Evolutionary conservation across 2,797 vertebrate species (phyloP).

Genomic region (Trachurus trachurus): DNA sequence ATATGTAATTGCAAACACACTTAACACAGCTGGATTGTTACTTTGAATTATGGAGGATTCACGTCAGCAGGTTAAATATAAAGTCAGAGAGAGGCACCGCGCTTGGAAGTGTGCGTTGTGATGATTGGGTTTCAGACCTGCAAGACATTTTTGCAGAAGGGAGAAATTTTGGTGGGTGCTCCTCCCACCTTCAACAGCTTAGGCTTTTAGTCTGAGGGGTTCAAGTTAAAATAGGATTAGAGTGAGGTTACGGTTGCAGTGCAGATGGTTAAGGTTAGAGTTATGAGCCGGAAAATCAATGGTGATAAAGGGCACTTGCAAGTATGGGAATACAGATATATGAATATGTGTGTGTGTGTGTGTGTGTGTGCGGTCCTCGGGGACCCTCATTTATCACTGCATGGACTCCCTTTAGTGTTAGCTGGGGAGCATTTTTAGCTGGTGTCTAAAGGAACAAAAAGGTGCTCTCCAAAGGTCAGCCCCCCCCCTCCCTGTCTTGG

Average conservation of each 20-base stretch:
- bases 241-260: background rate
- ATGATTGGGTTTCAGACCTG: background rate
- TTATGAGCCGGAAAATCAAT: constrained; percentile 26
- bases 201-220: constrained; percentile 5
- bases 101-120: constrained; percentile 1
- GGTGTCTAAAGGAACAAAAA: constrained; percentile 58
- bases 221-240: constrained; percentile 22
- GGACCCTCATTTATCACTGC: constrained; percentile 61
- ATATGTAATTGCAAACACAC: constrained; percentile 81
- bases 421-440: constrained; percentile 48
- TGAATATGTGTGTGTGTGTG: background rate
- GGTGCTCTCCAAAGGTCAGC: constrained; percentile 41
- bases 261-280: constrained; percentile 21
- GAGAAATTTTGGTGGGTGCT: background rate
- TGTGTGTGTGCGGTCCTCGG: constrained; percentile 22
- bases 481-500: constrained; percentile 30
- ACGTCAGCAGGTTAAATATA: constrained; percentile 53
- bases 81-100: constrained; percentile 35
- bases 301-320: constrained; percentile 2
- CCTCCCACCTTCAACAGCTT: background rate
- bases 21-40: constrained; percentile 65
- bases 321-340: background rate
- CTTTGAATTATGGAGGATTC: constrained; percentile 65
- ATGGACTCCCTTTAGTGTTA: constrained; percentile 45
- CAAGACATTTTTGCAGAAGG: background rate